A percentile compares a stretch with the other conserved stretches of the same genome.
phyloP scores from a whole-genome alignment of 1,140 invertebrate species.

The Steinernema khuongi region DNA sequence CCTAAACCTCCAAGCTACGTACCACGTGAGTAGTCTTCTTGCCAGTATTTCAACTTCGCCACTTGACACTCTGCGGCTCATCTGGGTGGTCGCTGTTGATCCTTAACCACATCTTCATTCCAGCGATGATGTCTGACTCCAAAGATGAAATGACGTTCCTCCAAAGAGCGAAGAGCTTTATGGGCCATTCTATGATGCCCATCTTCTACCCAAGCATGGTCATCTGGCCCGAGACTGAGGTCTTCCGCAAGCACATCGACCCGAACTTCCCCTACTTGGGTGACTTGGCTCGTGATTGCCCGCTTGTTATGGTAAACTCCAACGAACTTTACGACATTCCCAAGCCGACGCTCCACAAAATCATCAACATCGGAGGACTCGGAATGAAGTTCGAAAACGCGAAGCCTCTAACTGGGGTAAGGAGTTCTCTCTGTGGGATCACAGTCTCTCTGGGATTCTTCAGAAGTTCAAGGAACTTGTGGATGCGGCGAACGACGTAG shows the following conservation, averaged over 20 bases:
- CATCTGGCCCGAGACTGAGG: not conserved
- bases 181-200: conserved; percentile 9
- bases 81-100: not conserved
- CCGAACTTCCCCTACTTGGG: conserved; percentile 21
- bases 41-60: too few relatives aligned
- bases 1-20: conserved; percentile 28
- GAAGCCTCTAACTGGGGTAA: conserved; percentile 17
- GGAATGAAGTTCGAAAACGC: conserved; percentile 22
- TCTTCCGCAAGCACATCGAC: conserved; percentile 25
- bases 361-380: conserved; percentile 25
- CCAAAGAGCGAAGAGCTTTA: conserved; percentile 11
- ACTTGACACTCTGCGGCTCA: too few relatives aligned
- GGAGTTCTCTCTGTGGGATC: not conserved
- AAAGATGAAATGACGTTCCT: conserved; percentile 21
- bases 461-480: not conserved
- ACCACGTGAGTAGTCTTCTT: conserved; percentile 15
- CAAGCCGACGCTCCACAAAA: conserved; percentile 25
- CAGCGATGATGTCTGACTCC: conserved; percentile 16
- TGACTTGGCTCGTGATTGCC: conserved; percentile 18
- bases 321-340: conserved; percentile 29
- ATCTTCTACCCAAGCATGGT: not conserved
- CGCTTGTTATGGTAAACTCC: conserved; percentile 26
- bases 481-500: not conserved
- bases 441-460: not conserved
- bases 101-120: not conserved